Percentiles rank a stretch among this genome's conserved stretches.
These are phyloP conservation scores for Paralichthys olivaceus DNA, from an alignment of 2,113 vertebrate genomes.

Conservation along the genomic window DNA sequence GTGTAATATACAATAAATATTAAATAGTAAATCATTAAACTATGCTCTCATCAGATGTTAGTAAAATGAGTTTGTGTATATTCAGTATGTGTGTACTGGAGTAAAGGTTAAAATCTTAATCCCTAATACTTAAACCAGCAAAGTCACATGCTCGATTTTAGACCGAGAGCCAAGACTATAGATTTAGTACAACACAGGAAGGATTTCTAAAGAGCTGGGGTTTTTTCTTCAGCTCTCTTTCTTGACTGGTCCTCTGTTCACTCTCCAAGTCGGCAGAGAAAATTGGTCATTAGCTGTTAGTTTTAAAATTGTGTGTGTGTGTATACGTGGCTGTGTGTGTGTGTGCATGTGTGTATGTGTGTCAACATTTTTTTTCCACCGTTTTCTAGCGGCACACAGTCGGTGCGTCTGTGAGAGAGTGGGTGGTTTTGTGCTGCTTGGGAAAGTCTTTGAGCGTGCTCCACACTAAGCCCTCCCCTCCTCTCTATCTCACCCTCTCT, in stretches of 20 bases:
- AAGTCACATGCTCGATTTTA: background rate
- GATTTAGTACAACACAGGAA: background rate
- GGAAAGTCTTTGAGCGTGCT: conserved; percentile 49
- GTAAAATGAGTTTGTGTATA: background rate
- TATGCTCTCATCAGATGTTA: background rate
- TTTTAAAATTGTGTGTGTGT: conserved; percentile 5
- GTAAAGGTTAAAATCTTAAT: background rate
- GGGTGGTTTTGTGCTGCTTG: conserved; percentile 38
- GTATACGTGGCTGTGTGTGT: too few relatives aligned
- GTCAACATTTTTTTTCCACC: background rate
- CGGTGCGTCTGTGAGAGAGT: conserved; percentile 30
- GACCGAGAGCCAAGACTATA: background rate
- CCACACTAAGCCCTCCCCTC: conserved; percentile 31
- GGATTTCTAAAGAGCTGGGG: background rate
- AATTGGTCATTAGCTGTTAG: conserved; percentile 28
- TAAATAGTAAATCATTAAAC: background rate
- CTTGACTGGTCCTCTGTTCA: background rate
- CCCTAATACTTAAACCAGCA: background rate
- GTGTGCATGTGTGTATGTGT: background rate
- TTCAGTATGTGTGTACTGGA: background rate
- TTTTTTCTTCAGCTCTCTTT: background rate
- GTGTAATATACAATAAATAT: background rate
- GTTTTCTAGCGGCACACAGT: conserved; percentile 22
- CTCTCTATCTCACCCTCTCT: background rate
- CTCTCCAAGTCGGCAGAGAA: background rate